Evolutionary conservation across 2,888 invertebrate genomes (phyloP).

Genomic region (Eupithecia dodoneata): DNA sequence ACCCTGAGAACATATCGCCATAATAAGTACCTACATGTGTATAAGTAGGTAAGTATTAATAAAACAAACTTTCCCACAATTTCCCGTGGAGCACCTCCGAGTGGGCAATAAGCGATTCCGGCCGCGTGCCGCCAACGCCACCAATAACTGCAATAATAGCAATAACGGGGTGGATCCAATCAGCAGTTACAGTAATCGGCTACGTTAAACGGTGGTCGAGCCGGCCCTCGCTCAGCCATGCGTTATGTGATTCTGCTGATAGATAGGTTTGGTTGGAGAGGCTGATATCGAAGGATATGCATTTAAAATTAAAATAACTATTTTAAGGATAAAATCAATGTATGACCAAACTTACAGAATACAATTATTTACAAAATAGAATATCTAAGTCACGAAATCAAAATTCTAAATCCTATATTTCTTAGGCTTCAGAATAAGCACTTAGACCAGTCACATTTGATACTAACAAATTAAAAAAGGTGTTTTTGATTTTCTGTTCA

Average conservation of each 20-base stretch:
- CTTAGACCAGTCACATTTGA: too few species aligned
- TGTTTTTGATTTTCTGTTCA: too few species aligned
- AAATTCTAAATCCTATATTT: too few species aligned
- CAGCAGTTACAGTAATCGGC: slow-evolving; percentile 12
- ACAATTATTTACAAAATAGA: too few species aligned
- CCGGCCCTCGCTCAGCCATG: slow-evolving; percentile 21
- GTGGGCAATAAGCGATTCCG: slow-evolving; percentile 18
- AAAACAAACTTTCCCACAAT: slow-evolving; percentile 28
- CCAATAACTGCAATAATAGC: slow-evolving; percentile 10
- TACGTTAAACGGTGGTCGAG: slow-evolving; percentile 4
- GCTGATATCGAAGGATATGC: not conserved
- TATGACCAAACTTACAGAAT: too few species aligned
- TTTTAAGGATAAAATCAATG: too few species aligned
- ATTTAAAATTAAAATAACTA: too few species aligned
- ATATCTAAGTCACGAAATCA: too few species aligned
- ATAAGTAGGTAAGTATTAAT: not conserved
- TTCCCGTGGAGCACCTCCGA: not conserved
- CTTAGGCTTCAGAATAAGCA: too few species aligned
- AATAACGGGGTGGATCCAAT: slow-evolving; percentile 22
- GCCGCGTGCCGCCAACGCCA: slow-evolving; percentile 25
- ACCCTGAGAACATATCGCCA: not conserved
- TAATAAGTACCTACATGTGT: not conserved
- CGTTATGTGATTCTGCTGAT: not conserved
- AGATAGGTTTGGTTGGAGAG: not conserved
- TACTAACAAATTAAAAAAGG: too few species aligned